Conservation (phyloP, 2,113 vertebrate genomes). For the Piprites chloris region DNA sequence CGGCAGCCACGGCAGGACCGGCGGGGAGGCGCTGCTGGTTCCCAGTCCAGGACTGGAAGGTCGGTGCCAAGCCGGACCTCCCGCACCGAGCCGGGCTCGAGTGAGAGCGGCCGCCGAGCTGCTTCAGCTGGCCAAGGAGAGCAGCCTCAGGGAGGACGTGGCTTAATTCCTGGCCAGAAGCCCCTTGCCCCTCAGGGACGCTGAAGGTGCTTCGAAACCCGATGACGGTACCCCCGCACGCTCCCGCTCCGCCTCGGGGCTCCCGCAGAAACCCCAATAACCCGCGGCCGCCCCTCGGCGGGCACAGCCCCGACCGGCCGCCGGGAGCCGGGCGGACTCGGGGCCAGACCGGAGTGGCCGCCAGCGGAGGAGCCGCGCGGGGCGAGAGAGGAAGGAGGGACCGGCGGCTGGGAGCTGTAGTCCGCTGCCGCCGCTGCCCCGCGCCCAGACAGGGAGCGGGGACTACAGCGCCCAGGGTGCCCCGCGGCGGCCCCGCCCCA, state of each 20-base stretch:
- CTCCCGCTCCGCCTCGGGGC: background rate
- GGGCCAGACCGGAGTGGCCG: accelerated
- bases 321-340: accelerated
- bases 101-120: background rate
- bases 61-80: background rate
- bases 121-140: background rate
- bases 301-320: background rate
- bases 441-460: accelerated
- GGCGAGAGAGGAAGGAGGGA: accelerated
- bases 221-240: background rate
- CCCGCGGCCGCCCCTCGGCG: accelerated
- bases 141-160: background rate
- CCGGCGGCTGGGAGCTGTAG: background rate
- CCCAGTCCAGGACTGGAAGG: accelerated
- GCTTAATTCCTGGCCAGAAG: background rate
- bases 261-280: background rate
- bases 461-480: background rate
- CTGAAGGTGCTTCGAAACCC: background rate
- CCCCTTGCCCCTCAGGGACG: background rate
- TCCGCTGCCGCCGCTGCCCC: background rate
- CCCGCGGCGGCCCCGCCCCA: background rate
- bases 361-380: background rate
- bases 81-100: background rate
- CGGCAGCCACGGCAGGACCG: background rate
- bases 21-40: background rate